These are phyloP conservation scores for Contarinia nasturtii DNA, from an alignment of 1,140 invertebrate species.

Conservation along the genomic window DNA sequence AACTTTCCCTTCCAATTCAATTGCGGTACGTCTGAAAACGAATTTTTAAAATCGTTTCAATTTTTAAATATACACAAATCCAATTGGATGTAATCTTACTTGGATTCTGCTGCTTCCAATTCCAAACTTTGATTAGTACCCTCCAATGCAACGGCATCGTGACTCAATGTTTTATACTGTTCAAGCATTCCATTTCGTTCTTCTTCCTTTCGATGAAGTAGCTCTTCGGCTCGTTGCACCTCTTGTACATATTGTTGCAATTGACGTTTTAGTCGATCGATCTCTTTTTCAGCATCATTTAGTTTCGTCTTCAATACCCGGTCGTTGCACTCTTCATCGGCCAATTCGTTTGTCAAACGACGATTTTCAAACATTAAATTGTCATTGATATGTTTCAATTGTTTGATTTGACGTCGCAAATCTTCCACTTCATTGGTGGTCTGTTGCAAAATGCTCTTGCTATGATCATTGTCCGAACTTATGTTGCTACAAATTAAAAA, in stretches of 20 bases:
- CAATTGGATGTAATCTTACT: conserved; percentile 6
- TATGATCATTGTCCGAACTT: not conserved
- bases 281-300: conserved; percentile 31
- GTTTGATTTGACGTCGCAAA: conserved; percentile 17
- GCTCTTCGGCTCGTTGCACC: conserved; percentile 39
- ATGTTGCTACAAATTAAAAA: not conserved
- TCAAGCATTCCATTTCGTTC: conserved; percentile 44
- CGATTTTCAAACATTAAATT: conserved; percentile 21
- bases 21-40: not conserved
- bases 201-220: conserved; percentile 38
- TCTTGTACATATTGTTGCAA: conserved; percentile 43
- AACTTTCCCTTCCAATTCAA: not conserved
- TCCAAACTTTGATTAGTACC: conserved; percentile 46
- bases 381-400: conserved; percentile 18
- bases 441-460: conserved; percentile 7
- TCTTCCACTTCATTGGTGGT: conserved; percentile 18
- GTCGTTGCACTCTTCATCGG: conserved; percentile 23
- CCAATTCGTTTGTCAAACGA: conserved; percentile 15
- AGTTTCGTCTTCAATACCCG: conserved; percentile 29
- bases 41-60: not conserved
- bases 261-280: conserved; percentile 38
- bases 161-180: conserved; percentile 35
- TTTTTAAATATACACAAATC: not conserved
- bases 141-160: conserved; percentile 39
- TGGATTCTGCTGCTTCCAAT: conserved; percentile 34